Evolutionary conservation across 2,888 invertebrate species (phyloP).

Genomic region (Patella pellucida): DNA sequence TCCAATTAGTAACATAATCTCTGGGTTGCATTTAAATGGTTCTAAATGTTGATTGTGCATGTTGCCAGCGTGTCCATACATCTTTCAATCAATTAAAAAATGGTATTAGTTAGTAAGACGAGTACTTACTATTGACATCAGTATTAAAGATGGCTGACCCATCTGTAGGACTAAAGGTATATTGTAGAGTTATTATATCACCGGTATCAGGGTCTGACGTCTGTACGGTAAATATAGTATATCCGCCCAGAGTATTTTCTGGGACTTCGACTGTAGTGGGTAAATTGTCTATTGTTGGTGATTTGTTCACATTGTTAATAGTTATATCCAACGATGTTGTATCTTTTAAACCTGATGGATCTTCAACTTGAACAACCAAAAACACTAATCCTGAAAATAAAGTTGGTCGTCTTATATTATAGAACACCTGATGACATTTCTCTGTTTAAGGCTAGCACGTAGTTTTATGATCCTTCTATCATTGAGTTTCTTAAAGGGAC

Average conservation of each 20-base stretch:
- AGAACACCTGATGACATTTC: no score
- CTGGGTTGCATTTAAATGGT: no score
- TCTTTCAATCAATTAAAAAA: no score
- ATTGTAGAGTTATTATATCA: slow-evolving; percentile 4
- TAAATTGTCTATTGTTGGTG: slow-evolving; percentile 7
- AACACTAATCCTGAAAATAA: background rate
- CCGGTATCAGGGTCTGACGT: background rate
- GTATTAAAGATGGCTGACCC: background rate
- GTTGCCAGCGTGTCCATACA: no score
- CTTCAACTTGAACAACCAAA: background rate
- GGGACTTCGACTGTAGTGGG: background rate
- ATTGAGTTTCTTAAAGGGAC: no score
- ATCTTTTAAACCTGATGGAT: background rate
- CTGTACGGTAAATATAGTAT: background rate
- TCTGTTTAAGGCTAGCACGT: no score
- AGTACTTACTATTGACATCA: background rate
- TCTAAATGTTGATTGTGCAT: no score
- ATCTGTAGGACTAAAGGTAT: background rate
- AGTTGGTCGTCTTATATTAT: background rate
- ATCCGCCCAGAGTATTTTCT: slow-evolving; percentile 13
- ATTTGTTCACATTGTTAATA: slow-evolving; percentile 11
- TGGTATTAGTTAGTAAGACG: no score
- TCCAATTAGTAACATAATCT: no score
- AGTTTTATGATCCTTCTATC: no score
- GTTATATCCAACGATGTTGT: background rate